Percentiles rank a stretch among this genome's conserved stretches.
These are phyloP conservation scores for Rhinella marina DNA, from an alignment of 2,797 vertebrate genomes.

Conservation along the genomic window DNA sequence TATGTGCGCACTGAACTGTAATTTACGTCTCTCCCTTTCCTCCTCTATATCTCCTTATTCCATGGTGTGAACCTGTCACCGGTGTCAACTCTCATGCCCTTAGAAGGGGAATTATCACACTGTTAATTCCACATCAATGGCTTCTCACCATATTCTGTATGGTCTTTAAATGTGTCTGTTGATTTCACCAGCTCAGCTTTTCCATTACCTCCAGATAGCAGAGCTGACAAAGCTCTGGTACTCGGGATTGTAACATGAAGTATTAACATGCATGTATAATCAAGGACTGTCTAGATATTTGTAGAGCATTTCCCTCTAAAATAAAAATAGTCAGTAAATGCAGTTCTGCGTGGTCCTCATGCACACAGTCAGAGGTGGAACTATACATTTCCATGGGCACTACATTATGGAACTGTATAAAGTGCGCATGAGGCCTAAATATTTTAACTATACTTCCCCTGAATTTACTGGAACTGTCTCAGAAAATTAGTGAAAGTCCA, in stretches of 20 bases:
- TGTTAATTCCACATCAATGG: slow-evolving; percentile 43
- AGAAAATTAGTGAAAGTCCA: too few relatives aligned
- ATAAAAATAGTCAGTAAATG: background rate
- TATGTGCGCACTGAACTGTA: background rate
- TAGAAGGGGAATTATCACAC: slow-evolving; percentile 52
- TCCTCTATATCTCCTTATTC: slow-evolving; percentile 26
- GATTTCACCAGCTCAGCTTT: slow-evolving; percentile 8
- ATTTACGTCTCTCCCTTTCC: slow-evolving; percentile 14
- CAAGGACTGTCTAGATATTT: background rate
- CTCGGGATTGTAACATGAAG: background rate
- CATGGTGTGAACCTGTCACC: slow-evolving; percentile 41
- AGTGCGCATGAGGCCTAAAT: too few relatives aligned
- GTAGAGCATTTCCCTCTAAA: background rate
- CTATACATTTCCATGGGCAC: too few relatives aligned
- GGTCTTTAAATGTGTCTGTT: slow-evolving; percentile 1
- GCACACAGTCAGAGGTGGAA: too few relatives aligned
- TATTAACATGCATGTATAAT: background rate
- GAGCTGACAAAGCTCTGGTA: background rate
- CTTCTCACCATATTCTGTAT: slow-evolving; percentile 37
- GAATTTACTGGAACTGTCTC: too few relatives aligned
- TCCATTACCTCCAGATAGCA: background rate
- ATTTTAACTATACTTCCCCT: too few relatives aligned
- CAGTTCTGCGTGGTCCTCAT: background rate
- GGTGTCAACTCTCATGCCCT: slow-evolving; percentile 49
- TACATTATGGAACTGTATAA: too few relatives aligned